phyloP scores from a whole-genome alignment of 2,113 vertebrate genomes.

The Platysternon megacephalum region DNA sequence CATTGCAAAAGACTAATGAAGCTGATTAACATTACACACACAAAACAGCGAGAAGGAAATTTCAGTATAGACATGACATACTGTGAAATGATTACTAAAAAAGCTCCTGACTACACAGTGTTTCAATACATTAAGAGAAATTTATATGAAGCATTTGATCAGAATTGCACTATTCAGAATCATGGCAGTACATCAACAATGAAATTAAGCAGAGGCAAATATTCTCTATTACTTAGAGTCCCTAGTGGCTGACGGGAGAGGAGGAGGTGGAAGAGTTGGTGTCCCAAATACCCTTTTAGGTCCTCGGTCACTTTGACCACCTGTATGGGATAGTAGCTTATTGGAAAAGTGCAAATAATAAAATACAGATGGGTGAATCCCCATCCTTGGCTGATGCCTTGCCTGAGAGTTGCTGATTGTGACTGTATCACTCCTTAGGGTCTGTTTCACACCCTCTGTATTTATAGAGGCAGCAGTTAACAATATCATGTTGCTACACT shows the following conservation, averaged over 20 bases:
- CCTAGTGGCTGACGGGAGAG: not conserved
- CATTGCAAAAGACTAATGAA: not conserved
- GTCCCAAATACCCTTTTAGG: not conserved
- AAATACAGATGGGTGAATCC: not conserved
- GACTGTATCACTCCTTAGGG: not conserved
- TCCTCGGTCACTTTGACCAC: not conserved
- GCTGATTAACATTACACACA: constrained; percentile 1
- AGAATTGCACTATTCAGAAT: constrained; percentile 18
- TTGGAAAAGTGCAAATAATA: not conserved
- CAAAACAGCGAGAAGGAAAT: not conserved
- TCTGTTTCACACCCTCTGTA: too few species aligned
- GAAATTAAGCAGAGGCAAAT: constrained; percentile 7
- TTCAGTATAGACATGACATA: constrained; percentile 1
- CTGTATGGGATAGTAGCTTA: not conserved
- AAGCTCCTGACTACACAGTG: not conserved
- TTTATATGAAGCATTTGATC: constrained; percentile 10
- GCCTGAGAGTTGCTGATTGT: not conserved
- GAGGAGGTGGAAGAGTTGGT: not conserved
- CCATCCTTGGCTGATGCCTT: not conserved
- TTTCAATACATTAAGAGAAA: constrained; percentile 23
- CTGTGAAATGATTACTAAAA: constrained; percentile 12
- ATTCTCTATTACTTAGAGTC: not conserved
- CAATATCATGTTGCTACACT: not conserved
- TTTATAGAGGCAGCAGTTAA: not conserved
- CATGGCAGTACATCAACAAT: not conserved